Evolutionary conservation across 1,140 invertebrate genomes (phyloP).

Genomic region (Medauroidea extradentata): DNA sequence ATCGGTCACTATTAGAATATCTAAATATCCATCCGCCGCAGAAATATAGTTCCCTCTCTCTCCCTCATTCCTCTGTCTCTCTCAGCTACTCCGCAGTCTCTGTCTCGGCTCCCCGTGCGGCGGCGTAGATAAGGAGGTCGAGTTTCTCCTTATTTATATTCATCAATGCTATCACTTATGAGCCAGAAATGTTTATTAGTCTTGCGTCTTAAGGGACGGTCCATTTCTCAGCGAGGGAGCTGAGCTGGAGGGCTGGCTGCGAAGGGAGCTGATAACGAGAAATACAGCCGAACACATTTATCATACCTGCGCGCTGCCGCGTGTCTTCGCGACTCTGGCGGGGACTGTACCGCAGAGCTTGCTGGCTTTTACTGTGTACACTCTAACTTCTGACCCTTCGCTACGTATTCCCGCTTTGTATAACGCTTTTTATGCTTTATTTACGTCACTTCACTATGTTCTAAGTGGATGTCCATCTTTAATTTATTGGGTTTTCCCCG

Average conservation of each 20-base stretch:
- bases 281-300: too few relatives aligned
- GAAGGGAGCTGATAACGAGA: too few relatives aligned
- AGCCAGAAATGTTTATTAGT: slow-evolving; percentile 41
- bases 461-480: too few relatives aligned
- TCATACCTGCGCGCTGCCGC: too few relatives aligned
- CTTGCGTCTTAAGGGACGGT: slow-evolving; percentile 14
- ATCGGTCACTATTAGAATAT: slow-evolving; percentile 44
- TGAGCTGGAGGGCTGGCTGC: not conserved
- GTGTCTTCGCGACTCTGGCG: too few relatives aligned
- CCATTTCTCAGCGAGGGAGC: not conserved
- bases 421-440: too few relatives aligned
- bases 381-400: too few relatives aligned
- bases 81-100: not conserved
- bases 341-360: too few relatives aligned
- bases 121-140: slow-evolving; percentile 32
- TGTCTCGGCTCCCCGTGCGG: slow-evolving; percentile 28
- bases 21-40: slow-evolving; percentile 40
- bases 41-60: slow-evolving; percentile 20
- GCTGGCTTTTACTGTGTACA: too few relatives aligned
- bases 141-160: slow-evolving; percentile 41
- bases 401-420: too few relatives aligned
- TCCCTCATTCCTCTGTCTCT: not conserved
- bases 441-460: too few relatives aligned
- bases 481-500: too few relatives aligned
- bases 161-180: slow-evolving; percentile 45